Conservation (phyloP, 1,140 invertebrate species). For the Coelopa frigida region DNA sequence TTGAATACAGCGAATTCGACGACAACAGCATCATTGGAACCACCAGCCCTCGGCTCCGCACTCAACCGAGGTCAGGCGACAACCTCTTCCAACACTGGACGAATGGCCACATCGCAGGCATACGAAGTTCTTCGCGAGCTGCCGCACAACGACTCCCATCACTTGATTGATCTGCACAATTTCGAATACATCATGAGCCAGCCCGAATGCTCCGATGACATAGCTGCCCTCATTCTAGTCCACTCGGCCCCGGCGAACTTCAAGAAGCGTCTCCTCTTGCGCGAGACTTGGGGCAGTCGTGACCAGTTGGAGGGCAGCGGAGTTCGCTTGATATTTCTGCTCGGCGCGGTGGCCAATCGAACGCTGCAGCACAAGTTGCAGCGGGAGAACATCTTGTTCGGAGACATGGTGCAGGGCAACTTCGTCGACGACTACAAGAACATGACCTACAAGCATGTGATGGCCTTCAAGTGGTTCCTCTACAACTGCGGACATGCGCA, state of each 20-base stretch:
- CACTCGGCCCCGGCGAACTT: conserved; percentile 61
- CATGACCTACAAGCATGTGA: conserved; percentile 81
- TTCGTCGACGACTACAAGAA: conserved; percentile 76
- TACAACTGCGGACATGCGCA: conserved; percentile 61
- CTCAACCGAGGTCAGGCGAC: too few relatives aligned
- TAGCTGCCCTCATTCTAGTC: conserved; percentile 54
- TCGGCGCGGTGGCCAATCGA: conserved; percentile 51
- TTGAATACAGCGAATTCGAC: too few relatives aligned
- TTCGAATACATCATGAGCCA: conserved; percentile 54
- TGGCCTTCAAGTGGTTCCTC: conserved; percentile 73
- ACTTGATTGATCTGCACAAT: conserved; percentile 52
- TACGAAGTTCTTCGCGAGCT: background rate
- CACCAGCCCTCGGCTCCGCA: too few relatives aligned
- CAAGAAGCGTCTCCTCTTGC: conserved; percentile 53
- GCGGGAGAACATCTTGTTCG: conserved; percentile 53
- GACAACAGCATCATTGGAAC: too few relatives aligned
- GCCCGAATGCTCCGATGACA: conserved; percentile 44
- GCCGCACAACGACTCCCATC: conserved; percentile 40
- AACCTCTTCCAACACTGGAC: too few relatives aligned
- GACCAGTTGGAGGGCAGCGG: conserved; percentile 20
- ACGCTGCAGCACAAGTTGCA: conserved; percentile 47
- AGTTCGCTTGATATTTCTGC: conserved; percentile 56
- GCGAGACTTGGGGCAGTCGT: conserved; percentile 59
- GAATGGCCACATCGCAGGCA: background rate
- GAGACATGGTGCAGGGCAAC: conserved; percentile 71